Percentiles rank a stretch among this genome's conserved stretches.
phyloP scores from a whole-genome alignment of 1,140 invertebrate genomes.

The Drosophila ironensis region DNA sequence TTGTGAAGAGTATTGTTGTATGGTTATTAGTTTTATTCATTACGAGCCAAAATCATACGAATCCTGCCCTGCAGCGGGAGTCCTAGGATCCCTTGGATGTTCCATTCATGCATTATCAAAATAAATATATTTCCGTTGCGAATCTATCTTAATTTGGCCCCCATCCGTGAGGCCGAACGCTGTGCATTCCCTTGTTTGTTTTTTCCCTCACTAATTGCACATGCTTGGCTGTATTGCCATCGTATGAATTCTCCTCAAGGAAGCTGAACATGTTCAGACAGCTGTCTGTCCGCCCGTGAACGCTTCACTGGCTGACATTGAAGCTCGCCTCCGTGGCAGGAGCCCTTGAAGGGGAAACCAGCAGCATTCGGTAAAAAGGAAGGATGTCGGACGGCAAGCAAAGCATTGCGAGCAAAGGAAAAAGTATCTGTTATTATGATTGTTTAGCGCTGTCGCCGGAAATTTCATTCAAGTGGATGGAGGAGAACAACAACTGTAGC shows the following conservation, averaged over 20 bases:
- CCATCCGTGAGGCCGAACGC: not conserved
- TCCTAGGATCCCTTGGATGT: no score
- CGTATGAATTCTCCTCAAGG: slow-evolving; percentile 13
- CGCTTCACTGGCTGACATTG: slow-evolving; percentile 43
- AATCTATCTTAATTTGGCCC: slow-evolving; percentile 29
- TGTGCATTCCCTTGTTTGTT: not conserved
- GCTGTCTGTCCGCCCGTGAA: slow-evolving; percentile 27
- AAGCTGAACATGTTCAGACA: slow-evolving; percentile 19
- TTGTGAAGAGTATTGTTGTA: no score
- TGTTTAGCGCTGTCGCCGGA: slow-evolving; percentile 77
- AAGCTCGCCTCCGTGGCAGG: slow-evolving; percentile 21
- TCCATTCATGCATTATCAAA: no score
- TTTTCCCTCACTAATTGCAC: slow-evolving; percentile 29
- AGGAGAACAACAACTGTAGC: slow-evolving; percentile 20
- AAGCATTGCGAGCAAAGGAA: slow-evolving; percentile 41
- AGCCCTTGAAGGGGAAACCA: slow-evolving; percentile 1
- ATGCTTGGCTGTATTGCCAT: slow-evolving; percentile 3
- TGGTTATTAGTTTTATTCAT: no score
- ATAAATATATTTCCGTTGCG: not conserved
- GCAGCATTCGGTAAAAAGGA: not conserved
- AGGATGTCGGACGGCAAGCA: slow-evolving; percentile 22
- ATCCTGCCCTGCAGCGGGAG: no score
- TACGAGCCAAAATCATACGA: no score
- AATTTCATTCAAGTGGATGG: slow-evolving; percentile 76
- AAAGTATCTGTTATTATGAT: slow-evolving; percentile 77